Evolutionary conservation across 2,797 vertebrate species (phyloP).

Genomic region (Thaleichthys pacificus): DNA sequence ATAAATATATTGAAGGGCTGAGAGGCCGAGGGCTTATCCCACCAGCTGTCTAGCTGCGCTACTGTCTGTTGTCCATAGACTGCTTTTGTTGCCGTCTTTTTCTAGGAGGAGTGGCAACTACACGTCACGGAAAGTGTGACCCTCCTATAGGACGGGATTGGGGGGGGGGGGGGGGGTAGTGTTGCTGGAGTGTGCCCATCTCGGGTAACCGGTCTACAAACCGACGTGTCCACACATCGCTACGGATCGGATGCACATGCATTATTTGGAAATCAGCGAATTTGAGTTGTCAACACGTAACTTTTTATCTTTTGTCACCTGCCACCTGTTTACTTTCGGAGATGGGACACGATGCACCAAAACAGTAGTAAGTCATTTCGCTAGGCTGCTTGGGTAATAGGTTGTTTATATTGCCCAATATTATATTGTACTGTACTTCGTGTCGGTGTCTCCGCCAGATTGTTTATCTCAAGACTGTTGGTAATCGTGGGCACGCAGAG

Average conservation of each 20-base stretch:
- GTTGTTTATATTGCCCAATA: neutral
- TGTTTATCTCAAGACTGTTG: too few relatives aligned
- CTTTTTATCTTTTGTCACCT: neutral
- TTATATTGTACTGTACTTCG: neutral
- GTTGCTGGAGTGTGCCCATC: neutral
- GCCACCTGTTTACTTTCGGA: neutral
- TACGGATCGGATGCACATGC: neutral
- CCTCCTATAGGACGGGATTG: constrained; percentile 42
- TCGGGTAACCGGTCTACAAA: too few relatives aligned
- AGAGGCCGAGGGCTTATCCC: neutral
- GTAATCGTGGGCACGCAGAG: too few relatives aligned
- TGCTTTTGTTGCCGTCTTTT: constrained; percentile 8
- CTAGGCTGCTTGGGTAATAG: neutral
- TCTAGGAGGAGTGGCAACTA: constrained; percentile 34
- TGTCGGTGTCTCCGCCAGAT: neutral
- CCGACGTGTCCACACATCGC: neutral
- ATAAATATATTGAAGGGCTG: neutral
- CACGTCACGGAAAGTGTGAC: constrained; percentile 56
- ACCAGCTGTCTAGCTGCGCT: constrained; percentile 5
- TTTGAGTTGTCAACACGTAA: neutral
- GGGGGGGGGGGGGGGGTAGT: neutral
- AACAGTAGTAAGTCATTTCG: neutral
- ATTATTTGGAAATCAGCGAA: constrained; percentile 4
- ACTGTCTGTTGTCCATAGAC: neutral
- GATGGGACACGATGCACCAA: neutral